Evolutionary conservation across 2,888 invertebrate genomes (phyloP), one percentile per base, ranked within the genome.

Genomic region (Andricus quercusramuli): DNA sequence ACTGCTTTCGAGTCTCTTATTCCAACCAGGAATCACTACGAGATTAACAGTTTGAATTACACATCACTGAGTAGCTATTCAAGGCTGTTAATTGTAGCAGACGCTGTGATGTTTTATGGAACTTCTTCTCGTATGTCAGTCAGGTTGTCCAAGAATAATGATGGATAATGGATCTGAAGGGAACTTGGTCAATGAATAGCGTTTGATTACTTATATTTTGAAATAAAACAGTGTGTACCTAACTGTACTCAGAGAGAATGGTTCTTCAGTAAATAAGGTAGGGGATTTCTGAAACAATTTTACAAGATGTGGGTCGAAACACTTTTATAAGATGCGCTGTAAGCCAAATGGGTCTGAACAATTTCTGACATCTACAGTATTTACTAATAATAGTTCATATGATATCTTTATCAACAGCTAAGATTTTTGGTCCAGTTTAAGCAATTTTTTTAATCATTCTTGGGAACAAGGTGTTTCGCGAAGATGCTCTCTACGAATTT

Each of bases 1-100:
- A 70, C 74, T 56, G 29, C 56, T 56, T 37, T 56, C 56, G 56
- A 56, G n/a, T 51, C 74, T 74, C 56, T 74, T 74, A 74, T 56
- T 32, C n/a, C 74, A 74, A 17, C n/a, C 51, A 74, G 74, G 29
- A 74, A 56, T 74, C 70, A 56, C 32, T 56, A 4, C 32, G 51
- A 74, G 29, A 56, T 56, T 56, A n/a, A 74, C 74, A 74, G n/a
- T 56, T 74, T 15, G n/a, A 56, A 74, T 74, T 29, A 22, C n/a
- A 41, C 37, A 67, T 67, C 67, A 68, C 68, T 22, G 47, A 47
- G 68, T 47, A 22, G 15, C 56, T 56, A 32, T 74, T 56, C 47
- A 74, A 32, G 56, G 74, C 32, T 6, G 32, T 56, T 56, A 74
- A 74, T 56, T 74, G 20, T 15, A 64, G 17, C 29, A 64, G 62